Evolutionary conservation across 2,888 invertebrate genomes (phyloP).

Genomic region (Galerucella nymphaeae): DNA sequence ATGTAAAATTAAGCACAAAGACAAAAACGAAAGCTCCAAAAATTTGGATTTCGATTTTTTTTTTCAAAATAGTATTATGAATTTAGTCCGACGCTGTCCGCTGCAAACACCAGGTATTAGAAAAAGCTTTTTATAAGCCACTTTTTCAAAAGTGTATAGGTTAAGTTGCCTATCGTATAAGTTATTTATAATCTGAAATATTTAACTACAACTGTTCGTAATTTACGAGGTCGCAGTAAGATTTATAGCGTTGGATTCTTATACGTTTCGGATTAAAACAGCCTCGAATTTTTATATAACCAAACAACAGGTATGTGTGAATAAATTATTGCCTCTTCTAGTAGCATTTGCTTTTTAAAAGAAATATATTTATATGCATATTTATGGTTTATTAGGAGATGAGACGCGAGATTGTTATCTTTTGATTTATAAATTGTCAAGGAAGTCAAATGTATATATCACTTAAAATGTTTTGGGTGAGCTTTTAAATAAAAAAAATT

Average conservation of each 20-base stretch:
- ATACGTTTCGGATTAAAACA: constrained; percentile 66
- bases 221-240: constrained; percentile 67
- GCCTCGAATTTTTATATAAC: constrained; percentile 63
- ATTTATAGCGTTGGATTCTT: constrained; percentile 66
- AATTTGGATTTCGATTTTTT: too few species aligned
- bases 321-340: constrained; percentile 59
- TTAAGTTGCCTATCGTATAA: constrained; percentile 60
- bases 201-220: constrained; percentile 67
- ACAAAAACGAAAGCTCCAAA: too few species aligned
- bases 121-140: constrained; percentile 64
- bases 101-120: constrained; percentile 60
- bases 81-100: constrained; percentile 11
- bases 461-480: constrained; percentile 42
- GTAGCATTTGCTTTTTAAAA: constrained; percentile 56
- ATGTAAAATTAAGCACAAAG: background rate
- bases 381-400: constrained; percentile 57
- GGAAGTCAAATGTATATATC: constrained; percentile 41
- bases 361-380: constrained; percentile 55
- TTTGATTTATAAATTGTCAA: constrained; percentile 50
- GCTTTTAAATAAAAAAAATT: constrained; percentile 27
- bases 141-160: constrained; percentile 52
- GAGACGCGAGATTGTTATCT: constrained; percentile 56
- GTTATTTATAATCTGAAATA: constrained; percentile 68
- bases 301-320: constrained; percentile 63
- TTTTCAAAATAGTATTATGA: background rate